These are phyloP conservation scores for Numenius phaeopus DNA, from an alignment of 2,797 vertebrate species.

Conservation along the genomic window DNA sequence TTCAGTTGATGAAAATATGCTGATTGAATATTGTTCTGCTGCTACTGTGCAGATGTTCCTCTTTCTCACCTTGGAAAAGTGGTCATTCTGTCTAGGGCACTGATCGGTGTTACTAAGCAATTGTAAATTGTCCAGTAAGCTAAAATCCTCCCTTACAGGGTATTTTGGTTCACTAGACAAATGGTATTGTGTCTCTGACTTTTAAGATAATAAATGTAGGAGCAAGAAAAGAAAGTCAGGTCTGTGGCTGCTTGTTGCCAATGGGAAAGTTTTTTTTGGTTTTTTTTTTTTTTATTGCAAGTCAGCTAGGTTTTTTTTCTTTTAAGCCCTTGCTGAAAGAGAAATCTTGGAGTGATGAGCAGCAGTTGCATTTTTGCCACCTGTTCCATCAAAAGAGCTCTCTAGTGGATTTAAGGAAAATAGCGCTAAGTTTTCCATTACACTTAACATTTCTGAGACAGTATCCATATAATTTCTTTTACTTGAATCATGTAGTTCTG, in stretches of 20 bases:
- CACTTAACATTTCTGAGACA: neutral
- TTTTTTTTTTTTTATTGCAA: neutral
- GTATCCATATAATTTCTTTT: conserved; percentile 21
- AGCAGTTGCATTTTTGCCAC: neutral
- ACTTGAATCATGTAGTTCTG: conserved; percentile 6
- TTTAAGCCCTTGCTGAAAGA: neutral
- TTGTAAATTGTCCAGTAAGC: neutral
- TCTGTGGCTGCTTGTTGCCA: neutral
- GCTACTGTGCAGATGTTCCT: neutral
- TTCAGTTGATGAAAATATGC: neutral
- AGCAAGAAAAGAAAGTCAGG: neutral
- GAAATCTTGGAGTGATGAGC: neutral
- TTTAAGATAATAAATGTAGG: neutral
- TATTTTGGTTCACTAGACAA: neutral
- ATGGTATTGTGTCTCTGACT: neutral
- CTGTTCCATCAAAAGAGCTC: neutral
- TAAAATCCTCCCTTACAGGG: neutral
- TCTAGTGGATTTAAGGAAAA: neutral
- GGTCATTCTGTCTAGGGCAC: neutral
- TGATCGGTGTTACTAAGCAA: neutral
- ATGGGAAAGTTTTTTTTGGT: neutral
- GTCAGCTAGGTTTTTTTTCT: neutral
- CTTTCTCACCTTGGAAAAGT: neutral
- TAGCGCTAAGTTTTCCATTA: neutral
- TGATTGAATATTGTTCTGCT: neutral